Conservation (phyloP, 2,113 vertebrate species). For the Rhinoderma darwinii region DNA sequence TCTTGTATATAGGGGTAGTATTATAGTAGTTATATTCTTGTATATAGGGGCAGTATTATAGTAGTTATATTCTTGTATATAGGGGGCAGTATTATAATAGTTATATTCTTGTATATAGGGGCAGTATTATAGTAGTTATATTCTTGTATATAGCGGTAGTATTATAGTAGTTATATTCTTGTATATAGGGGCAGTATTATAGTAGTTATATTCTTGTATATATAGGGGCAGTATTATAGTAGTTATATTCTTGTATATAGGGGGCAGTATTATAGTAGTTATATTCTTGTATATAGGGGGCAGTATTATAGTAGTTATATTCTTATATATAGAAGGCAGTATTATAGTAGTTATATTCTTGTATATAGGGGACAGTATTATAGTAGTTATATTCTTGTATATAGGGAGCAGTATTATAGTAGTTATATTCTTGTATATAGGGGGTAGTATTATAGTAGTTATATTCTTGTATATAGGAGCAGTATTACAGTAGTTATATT, state of each 20-base stretch:
- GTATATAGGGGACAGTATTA: conserved; percentile 3
- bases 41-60: no score
- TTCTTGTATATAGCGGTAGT: no score
- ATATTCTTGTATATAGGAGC: no score
- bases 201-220: not conserved
- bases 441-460: not conserved
- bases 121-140: no score
- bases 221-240: not conserved
- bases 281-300: not conserved
- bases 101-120: no score
- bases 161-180: not conserved
- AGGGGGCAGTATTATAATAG: no score
- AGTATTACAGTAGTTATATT: conserved; percentile 1
- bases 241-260: not conserved
- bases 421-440: not conserved
- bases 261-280: not conserved
- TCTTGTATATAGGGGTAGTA: no score
- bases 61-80: no score
- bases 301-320: conserved; percentile 15
- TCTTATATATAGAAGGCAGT: not conserved
- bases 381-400: not conserved
- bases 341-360: conserved; percentile 15
- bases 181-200: not conserved
- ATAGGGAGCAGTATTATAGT: not conserved
- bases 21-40: no score